phyloP scores from a whole-genome alignment of 1,140 invertebrate species.

The Ptiloglossa arizonensis region DNA sequence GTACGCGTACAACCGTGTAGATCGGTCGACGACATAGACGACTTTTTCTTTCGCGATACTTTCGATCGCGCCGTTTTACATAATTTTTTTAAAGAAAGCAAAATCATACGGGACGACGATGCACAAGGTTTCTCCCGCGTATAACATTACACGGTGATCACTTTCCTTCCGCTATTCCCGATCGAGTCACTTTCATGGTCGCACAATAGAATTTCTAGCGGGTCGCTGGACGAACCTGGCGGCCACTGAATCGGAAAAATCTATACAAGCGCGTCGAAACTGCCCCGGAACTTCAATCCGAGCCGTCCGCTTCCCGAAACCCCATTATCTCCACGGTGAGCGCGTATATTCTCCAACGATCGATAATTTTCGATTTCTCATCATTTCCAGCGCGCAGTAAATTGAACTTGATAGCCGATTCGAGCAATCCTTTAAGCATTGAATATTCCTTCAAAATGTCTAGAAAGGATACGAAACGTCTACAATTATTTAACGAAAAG shows the following conservation, averaged over 20 bases:
- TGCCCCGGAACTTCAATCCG: neutral
- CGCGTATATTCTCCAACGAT: too few species aligned
- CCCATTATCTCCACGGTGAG: slow-evolving; percentile 34
- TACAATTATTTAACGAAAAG: too few species aligned
- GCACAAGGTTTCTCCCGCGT: slow-evolving; percentile 37
- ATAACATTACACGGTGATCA: slow-evolving; percentile 35
- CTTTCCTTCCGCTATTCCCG: slow-evolving; percentile 41
- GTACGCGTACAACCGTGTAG: neutral
- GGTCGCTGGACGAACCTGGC: neutral
- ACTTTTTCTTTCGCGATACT: slow-evolving; percentile 5
- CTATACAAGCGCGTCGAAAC: slow-evolving; percentile 9
- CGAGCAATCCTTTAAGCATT: too few species aligned
- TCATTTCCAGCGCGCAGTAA: too few species aligned
- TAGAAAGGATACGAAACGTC: too few species aligned
- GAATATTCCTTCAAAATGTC: too few species aligned
- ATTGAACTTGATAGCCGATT: too few species aligned
- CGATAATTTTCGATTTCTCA: too few species aligned
- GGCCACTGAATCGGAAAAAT: slow-evolving; percentile 15
- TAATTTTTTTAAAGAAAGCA: slow-evolving; percentile 53
- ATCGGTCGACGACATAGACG: neutral
- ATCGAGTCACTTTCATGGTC: slow-evolving; percentile 46
- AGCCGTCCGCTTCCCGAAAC: neutral
- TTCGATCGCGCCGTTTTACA: slow-evolving; percentile 26
- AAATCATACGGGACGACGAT: slow-evolving; percentile 30
- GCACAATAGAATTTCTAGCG: slow-evolving; percentile 8